Conservation (phyloP, 2,797 vertebrate genomes). For the Cygnus olor region DNA sequence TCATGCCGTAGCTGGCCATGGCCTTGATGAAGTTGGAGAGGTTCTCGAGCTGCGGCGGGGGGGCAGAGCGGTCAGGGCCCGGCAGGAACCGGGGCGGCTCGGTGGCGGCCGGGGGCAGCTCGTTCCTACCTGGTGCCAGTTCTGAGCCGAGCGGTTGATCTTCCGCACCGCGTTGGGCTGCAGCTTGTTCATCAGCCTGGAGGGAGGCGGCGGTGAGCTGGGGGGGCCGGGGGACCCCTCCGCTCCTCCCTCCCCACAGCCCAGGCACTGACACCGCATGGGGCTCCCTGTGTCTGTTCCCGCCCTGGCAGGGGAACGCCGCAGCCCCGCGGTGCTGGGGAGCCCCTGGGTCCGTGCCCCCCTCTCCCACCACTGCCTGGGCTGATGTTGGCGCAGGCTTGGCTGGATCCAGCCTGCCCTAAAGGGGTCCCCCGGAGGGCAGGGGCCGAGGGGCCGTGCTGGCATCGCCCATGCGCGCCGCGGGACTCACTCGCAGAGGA, state of each 20-base stretch:
- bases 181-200: slow-evolving; percentile 91
- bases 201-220: background rate
- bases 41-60: slow-evolving; percentile 88
- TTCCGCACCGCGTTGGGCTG: slow-evolving; percentile 87
- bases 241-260: background rate
- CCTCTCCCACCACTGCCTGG: background rate
- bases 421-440: too few relatives aligned
- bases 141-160: slow-evolving; percentile 87
- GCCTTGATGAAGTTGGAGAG: slow-evolving; percentile 93
- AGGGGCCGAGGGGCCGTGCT: background rate
- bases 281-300: background rate
- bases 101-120: accelerated
- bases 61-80: background rate
- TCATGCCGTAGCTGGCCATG: slow-evolving; percentile 88
- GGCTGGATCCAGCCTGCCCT: background rate
- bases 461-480: background rate
- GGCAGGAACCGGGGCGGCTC: background rate
- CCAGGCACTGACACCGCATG: background rate
- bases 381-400: too few relatives aligned
- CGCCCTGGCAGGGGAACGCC: background rate
- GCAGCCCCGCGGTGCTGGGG: background rate
- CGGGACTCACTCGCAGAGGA: slow-evolving; percentile 90
- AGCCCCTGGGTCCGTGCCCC: background rate
- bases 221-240: accelerated
- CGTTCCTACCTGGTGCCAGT: slow-evolving; percentile 92